Base-by-base conservation (phyloP, 2,888 invertebrate species). In the Amiota mariae region DNA sequence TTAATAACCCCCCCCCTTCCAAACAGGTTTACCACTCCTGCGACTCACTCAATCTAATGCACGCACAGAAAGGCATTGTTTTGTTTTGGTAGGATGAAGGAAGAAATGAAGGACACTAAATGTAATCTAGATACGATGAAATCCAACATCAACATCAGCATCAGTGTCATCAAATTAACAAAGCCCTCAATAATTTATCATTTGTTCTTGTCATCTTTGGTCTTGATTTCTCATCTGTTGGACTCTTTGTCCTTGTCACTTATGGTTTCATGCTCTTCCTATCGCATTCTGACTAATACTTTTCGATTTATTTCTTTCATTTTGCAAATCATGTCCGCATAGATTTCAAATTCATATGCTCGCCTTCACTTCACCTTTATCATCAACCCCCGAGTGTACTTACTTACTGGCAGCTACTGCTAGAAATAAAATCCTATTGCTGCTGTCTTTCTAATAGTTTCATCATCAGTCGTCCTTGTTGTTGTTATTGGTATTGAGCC, bases 251-350 rank as follows among this genome's bases (percentile, higher is more conserved):
- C 68, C 48, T 12, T 73, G 49, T 75, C 24, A 47, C 57, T 18
- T 71, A 13, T 51, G 18, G 13, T 13, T 63, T 61, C 54, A 57
- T 54, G 4, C 61, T 71, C 13, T 61, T 73, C 24, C 18, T 54
- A 49, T 85, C 36, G 4, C 6, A 36, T 36, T 36, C 36, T 36
- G 36, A 36, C 36, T 36, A 36, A 36, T 36, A 6, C 36, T 36
- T 86, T 80, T 83, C 80, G 76, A 77, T 70, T 78, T 82, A 80
- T 79, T 77, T 81, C 79, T 78, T 66, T 15, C 18, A 15, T 68
- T 82, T 87, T 85, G 86, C 87, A 84, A 88, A 87, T 87, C 88
- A 88, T 87, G 87, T 80, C 84, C 76, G 87, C 82, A 83, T 83
- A 87, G 87, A 88, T 88, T 88, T 88, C 68, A 78, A 80, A 81